Evolutionary conservation across 2,888 invertebrate genomes (phyloP).

Genomic region (Incurvaria masculella): DNA sequence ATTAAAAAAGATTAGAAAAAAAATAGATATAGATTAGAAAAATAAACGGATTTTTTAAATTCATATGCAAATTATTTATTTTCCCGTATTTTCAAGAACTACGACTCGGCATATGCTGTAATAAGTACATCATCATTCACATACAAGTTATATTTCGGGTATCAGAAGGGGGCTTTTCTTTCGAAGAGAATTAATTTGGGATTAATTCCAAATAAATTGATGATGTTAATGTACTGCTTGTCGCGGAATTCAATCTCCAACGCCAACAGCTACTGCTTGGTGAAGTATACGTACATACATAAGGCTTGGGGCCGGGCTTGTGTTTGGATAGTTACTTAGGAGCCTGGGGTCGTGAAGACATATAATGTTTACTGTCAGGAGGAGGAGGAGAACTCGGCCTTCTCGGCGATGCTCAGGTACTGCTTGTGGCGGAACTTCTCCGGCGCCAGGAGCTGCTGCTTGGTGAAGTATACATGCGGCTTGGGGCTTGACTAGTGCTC

Average conservation of each 20-base stretch:
- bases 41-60: not conserved
- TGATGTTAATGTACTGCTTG: conserved; percentile 82
- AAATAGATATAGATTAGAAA: not conserved
- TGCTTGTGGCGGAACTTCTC: conserved; percentile 84
- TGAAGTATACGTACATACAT: conserved; percentile 45
- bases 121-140: too few relatives aligned
- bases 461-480: conserved; percentile 74
- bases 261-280: conserved; percentile 76
- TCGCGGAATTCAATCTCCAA: conserved; percentile 81
- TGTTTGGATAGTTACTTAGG: conserved; percentile 64
- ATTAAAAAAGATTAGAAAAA: not conserved
- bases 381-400: conserved; percentile 80
- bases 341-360: conserved; percentile 67
- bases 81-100: too few relatives aligned
- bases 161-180: too few relatives aligned
- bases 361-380: too few relatives aligned
- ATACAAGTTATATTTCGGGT: too few relatives aligned
- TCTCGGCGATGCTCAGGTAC: conserved; percentile 82
- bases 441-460: conserved; percentile 75
- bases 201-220: too few relatives aligned
- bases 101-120: too few relatives aligned
- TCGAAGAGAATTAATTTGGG: too few relatives aligned
- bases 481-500: too few relatives aligned
- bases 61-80: too few relatives aligned
- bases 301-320: not conserved